Conservation (phyloP, 2,797 vertebrate species). For the Sebastes taczanowskii region DNA sequence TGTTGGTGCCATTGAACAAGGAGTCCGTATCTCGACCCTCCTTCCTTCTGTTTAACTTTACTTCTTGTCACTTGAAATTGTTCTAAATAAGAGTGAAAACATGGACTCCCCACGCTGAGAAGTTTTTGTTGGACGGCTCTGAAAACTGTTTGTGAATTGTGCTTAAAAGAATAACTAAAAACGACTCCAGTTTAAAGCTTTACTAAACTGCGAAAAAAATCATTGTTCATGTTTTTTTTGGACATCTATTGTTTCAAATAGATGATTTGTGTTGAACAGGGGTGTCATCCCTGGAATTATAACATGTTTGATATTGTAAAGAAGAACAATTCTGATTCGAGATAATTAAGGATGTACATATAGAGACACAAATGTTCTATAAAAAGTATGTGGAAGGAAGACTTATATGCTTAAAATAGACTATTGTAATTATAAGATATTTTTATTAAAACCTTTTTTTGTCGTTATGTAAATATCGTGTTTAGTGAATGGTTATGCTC, state of each 20-base stretch:
- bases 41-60: conserved; percentile 27
- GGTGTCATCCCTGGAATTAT: conserved; percentile 86
- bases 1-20: conserved; percentile 34
- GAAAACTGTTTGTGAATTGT: conserved; percentile 71
- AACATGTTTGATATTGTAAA: conserved; percentile 98
- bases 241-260: conserved; percentile 99
- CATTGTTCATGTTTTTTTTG: conserved; percentile 89
- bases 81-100: conserved; percentile 35
- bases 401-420: conserved; percentile 97
- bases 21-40: conserved; percentile 44
- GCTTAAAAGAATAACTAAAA: conserved; percentile 79
- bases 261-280: conserved; percentile 93
- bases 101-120: conserved; percentile 31
- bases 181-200: conserved; percentile 91
- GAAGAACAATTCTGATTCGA: conserved; percentile 87
- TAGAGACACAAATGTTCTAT: conserved; percentile 96
- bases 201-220: conserved; percentile 91
- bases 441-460: conserved; percentile 95
- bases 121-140: conserved; percentile 48
- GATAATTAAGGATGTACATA: conserved; percentile 96
- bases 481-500: conserved; percentile 84
- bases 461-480: conserved; percentile 97
- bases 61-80: conserved; percentile 33
- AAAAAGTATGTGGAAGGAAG: conserved; percentile 94
- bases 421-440: conserved; percentile 99